Conservation (phyloP, 2,888 invertebrate species). For the Panopea generosa region DNA sequence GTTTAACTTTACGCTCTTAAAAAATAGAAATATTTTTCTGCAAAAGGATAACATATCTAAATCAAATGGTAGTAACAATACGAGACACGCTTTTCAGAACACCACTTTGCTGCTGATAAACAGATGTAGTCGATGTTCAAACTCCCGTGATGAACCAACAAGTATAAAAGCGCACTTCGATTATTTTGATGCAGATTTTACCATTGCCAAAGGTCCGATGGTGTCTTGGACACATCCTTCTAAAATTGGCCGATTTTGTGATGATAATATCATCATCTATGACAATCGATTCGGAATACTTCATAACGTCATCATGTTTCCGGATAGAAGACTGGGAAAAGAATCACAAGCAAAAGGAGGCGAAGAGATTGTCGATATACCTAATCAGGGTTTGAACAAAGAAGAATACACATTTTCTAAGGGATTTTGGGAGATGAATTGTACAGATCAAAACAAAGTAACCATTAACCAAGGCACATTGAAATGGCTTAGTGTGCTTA, state of each 20-base stretch:
- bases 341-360: slow-evolving; percentile 50
- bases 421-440: slow-evolving; percentile 57
- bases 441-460: slow-evolving; percentile 6
- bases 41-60: too few relatives aligned
- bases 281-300: slow-evolving; percentile 32
- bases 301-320: slow-evolving; percentile 34
- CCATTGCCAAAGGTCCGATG: slow-evolving; percentile 22
- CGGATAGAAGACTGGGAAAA: slow-evolving; percentile 14
- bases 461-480: neutral
- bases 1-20: too few relatives aligned
- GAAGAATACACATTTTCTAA: slow-evolving; percentile 48
- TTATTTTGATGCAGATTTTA: slow-evolving; percentile 37
- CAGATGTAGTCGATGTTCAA: too few relatives aligned
- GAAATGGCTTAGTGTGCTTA: neutral
- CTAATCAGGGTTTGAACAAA: slow-evolving; percentile 44
- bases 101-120: too few relatives aligned
- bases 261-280: slow-evolving; percentile 26
- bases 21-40: too few relatives aligned
- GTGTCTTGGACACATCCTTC: slow-evolving; percentile 16
- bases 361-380: slow-evolving; percentile 46
- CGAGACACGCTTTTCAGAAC: too few relatives aligned
- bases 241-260: slow-evolving; percentile 29
- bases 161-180: too few relatives aligned
- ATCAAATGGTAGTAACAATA: too few relatives aligned
- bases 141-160: too few relatives aligned